These are phyloP conservation scores for Mastigias papua DNA, from an alignment of 30 jellyfish, hydroid and myxozoan genomes.

Conservation along the genomic window DNA sequence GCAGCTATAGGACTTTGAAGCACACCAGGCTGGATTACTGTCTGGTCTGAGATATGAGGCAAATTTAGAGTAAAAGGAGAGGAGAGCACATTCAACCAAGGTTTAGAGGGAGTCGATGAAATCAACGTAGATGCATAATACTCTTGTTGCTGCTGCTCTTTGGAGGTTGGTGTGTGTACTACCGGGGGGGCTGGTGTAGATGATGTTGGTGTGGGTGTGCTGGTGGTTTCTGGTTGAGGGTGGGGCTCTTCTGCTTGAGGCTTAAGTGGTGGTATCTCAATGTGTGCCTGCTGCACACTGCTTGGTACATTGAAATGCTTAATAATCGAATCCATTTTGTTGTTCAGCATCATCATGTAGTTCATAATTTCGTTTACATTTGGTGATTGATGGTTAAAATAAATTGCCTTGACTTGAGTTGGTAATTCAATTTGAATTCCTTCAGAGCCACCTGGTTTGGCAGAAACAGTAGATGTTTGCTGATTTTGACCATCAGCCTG, in stretches of 20 bases:
- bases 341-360: constrained; percentile 72
- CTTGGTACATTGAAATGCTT: constrained; percentile 91
- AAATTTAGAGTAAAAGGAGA: constrained; percentile 65
- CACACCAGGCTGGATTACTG: constrained; percentile 52
- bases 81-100: constrained; percentile 58
- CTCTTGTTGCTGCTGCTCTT: constrained; percentile 96
- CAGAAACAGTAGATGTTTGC: constrained; percentile 74
- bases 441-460: constrained; percentile 80
- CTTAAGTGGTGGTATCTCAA: constrained; percentile 44
- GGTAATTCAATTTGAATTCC: constrained; percentile 92
- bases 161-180: constrained; percentile 78
- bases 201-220: constrained; percentile 60
- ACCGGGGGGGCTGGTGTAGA: constrained; percentile 64
- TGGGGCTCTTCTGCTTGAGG: constrained; percentile 58
- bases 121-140: constrained; percentile 89
- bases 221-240: constrained; percentile 47
- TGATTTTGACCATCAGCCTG: constrained; percentile 78
- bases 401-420: constrained; percentile 84
- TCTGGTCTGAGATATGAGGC: constrained; percentile 68
- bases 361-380: constrained; percentile 67
- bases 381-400: constrained; percentile 82
- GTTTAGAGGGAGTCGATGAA: constrained; percentile 71
- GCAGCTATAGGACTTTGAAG: constrained; percentile 70
- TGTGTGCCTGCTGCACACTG: constrained; percentile 60
- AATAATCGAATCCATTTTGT: constrained; percentile 88